These are phyloP conservation scores for Tursiops truncatus DNA, from an alignment of 2,113 vertebrate genomes.

Conservation along the genomic window DNA sequence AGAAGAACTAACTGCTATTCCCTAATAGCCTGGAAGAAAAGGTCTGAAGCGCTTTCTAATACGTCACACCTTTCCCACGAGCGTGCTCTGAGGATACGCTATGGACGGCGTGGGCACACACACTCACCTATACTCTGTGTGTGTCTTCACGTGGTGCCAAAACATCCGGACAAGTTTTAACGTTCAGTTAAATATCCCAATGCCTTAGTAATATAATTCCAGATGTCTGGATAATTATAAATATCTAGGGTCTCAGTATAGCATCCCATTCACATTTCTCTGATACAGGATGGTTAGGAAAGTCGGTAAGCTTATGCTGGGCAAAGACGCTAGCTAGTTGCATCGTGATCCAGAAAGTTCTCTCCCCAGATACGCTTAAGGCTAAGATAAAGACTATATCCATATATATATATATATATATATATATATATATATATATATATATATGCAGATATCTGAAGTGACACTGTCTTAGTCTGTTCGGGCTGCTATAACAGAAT, in stretches of 20 bases:
- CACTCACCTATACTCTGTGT: neutral
- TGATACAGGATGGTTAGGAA: neutral
- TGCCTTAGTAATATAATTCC: neutral
- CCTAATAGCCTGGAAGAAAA: neutral
- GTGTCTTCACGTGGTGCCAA: neutral
- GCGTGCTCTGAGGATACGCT: neutral
- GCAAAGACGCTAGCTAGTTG: neutral
- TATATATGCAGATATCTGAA: neutral
- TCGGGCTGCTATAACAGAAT: neutral
- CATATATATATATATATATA: neutral
- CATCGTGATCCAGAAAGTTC: neutral
- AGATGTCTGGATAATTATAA: neutral
- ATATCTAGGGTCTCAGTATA: neutral
- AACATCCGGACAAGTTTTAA: neutral
- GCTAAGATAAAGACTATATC: neutral
- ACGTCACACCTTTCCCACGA: neutral
- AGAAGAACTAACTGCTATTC: neutral
- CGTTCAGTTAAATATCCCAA: neutral
- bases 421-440: neutral
- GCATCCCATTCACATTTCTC: neutral
- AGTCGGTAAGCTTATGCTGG: neutral
- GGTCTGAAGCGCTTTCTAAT: neutral
- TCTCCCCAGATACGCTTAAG: neutral
- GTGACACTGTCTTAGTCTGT: neutral
- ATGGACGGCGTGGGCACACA: fast-evolving